Base-by-base conservation (phyloP, 2,797 vertebrate species). In the Enteromius thamalakanensis region DNA sequence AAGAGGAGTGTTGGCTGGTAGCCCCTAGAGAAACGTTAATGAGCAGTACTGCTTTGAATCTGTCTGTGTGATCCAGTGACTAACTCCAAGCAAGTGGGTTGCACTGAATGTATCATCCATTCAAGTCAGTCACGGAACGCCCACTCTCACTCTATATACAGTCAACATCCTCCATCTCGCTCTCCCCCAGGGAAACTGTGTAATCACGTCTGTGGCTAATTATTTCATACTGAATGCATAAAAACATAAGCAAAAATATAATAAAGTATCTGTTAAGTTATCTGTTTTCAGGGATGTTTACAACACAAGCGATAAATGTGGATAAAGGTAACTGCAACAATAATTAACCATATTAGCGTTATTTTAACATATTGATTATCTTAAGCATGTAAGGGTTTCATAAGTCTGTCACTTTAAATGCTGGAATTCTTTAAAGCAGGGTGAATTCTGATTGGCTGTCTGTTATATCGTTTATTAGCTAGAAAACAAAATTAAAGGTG, bases 101-200 rank as follows among this genome's bases (percentile, higher is more conserved):
- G 86, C 53, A 75, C 81, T 84, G 42, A 51, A 77, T 15, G 51
- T 58, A 42, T 53, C 83, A 71, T 80, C 84, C 77, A 79, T 81
- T 65, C 62, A 82, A 55, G 47, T 81, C 80, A 71, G 77, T 83
- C 81, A 86, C 78, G 9, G 45, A 68, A 65, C 74, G 49, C 86
- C 84, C 81, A 79, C 80, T 34, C 65, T 26, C n/a, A 7, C 68
- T 68, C 85, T 85, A 81, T 81, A 84, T 71, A 85, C 82, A 88
- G 83, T 45, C 80, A 76, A 64, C 80, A 68, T 80, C 72, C 37
- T 77, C 62, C 75, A 32, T 69, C 68, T 72, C 12, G 7, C 42
- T 77, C 40, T 23, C 51, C 23, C 32, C 10, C 40, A 77, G 42
- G 40, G 26, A 82, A 37, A 53, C 26, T n/a, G 17, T 19, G 32